Base-by-base conservation (phyloP, 2,888 invertebrate genomes). In the Unio delphinus region DNA sequence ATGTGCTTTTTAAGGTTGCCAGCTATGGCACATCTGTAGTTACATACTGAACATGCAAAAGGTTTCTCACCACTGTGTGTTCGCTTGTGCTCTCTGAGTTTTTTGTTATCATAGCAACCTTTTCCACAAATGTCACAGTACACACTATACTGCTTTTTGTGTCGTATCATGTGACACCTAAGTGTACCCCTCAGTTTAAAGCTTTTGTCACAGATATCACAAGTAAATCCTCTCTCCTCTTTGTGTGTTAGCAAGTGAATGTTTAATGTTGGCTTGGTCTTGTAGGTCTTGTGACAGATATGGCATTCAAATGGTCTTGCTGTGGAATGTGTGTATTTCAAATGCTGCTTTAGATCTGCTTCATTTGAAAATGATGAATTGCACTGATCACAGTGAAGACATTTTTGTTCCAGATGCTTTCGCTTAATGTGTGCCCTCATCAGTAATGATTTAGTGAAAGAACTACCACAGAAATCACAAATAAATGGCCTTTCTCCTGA, bases 201-300 rank as follows among this genome's bases (percentile, higher is more conserved):
- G 1, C 62, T 56, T 54, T 73, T 73, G 26, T 66, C 61, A 70
- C 78, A 78, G 55, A 64, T 68, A 23, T 70, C 64, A 67, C 78
- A 78, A 59, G 69, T 69, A 61, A 58, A 78, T 30, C 72, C 68
- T 59, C 61, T 72, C 17, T 34, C 65, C 23, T 74, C 68, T 4
- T 56, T 54, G 61, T 78, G 78, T 20, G 73, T 67, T 59, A 68
- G 68, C n/a, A 68, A 70, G 67, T 78, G 78, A 54, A 65, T 65
- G 20, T 70, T 63, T 34, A 74, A 61, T 20, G 70, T 64, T 62
- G 72, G 70, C 64, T 72, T 69, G 26, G 76, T 73, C 67, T 70
- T 76, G 61, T 77, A 79, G 30, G 70, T 61, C 61, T 77, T 77
- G 15, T 69, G 70, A 67, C 79, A 79, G 7, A 74, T 68, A 66